phyloP scores from a whole-genome alignment of 2,113 vertebrate genomes.

The Puffinus mauretanicus region DNA sequence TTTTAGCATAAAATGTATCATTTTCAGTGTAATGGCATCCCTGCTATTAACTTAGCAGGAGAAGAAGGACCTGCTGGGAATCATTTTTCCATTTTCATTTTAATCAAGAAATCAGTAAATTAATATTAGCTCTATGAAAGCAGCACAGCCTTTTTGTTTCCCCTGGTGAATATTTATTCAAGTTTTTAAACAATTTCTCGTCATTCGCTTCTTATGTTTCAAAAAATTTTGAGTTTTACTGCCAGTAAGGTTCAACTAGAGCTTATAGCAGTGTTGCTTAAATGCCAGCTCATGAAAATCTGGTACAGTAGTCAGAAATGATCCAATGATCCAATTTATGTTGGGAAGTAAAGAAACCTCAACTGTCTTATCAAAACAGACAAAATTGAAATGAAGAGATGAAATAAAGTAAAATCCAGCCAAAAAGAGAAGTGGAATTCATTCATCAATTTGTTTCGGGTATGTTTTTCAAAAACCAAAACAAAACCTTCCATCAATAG shows the following conservation, averaged over 20 bases:
- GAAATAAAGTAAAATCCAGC: background rate
- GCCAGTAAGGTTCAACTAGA: background rate
- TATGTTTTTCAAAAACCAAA: background rate
- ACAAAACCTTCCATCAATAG: background rate
- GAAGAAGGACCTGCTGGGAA: constrained; percentile 42
- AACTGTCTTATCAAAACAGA: background rate
- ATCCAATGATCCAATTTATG: background rate
- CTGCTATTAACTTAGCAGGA: constrained; percentile 46
- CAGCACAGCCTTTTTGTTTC: constrained; percentile 13
- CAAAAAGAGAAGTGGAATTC: background rate
- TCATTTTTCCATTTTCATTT: constrained; percentile 48
- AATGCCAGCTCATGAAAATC: background rate
- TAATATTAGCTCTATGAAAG: constrained; percentile 36
- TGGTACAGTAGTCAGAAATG: background rate
- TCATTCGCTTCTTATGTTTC: background rate
- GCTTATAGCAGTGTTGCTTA: background rate
- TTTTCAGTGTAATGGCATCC: constrained; percentile 33
- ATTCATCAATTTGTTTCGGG: background rate
- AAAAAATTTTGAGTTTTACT: background rate
- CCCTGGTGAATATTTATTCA: constrained; percentile 35
- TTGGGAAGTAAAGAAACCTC: background rate
- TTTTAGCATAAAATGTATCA: constrained; percentile 35
- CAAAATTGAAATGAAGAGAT: background rate
- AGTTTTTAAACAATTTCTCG: background rate
- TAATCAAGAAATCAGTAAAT: constrained; percentile 63